Conservation (phyloP, 1,140 invertebrate genomes). For the Diorhabda elongata region DNA sequence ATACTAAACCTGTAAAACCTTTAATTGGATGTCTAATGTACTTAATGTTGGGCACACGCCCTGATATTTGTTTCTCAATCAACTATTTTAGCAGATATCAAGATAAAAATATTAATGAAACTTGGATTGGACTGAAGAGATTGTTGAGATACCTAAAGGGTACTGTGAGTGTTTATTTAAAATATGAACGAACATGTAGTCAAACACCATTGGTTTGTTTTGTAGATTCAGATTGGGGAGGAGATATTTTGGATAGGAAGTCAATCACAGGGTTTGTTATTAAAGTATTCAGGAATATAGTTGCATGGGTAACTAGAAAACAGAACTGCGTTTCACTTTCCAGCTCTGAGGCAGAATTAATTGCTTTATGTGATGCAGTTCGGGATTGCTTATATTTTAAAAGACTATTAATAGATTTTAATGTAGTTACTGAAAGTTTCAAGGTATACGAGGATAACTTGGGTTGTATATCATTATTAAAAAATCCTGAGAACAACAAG, state of each 20-base stretch:
- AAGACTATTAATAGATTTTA: background rate
- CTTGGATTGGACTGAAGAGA: slow-evolving; percentile 12
- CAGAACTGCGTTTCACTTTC: background rate
- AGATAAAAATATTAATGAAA: slow-evolving; percentile 8
- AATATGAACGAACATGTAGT: background rate
- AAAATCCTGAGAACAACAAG: background rate
- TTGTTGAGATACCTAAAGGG: slow-evolving; percentile 13
- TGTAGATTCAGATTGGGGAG: slow-evolving; percentile 13
- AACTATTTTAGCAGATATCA: slow-evolving; percentile 16
- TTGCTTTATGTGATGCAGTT: background rate
- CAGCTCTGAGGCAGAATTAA: no score
- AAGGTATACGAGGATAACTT: background rate
- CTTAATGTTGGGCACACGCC: slow-evolving; percentile 11
- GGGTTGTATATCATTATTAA: background rate
- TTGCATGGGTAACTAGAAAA: slow-evolving; percentile 4
- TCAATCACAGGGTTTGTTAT: slow-evolving; percentile 3
- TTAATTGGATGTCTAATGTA: slow-evolving; percentile 18
- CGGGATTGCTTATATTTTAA: background rate
- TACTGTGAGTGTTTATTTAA: slow-evolving; percentile 3
- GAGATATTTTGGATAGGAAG: background rate
- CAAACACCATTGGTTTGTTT: background rate
- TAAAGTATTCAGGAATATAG: background rate
- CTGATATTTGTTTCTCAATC: slow-evolving; percentile 12
- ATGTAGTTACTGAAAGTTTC: background rate
- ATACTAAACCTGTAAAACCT: slow-evolving; percentile 7